Conservation (phyloP, 2,797 vertebrate species). For the Hoplostethus atlanticus region DNA sequence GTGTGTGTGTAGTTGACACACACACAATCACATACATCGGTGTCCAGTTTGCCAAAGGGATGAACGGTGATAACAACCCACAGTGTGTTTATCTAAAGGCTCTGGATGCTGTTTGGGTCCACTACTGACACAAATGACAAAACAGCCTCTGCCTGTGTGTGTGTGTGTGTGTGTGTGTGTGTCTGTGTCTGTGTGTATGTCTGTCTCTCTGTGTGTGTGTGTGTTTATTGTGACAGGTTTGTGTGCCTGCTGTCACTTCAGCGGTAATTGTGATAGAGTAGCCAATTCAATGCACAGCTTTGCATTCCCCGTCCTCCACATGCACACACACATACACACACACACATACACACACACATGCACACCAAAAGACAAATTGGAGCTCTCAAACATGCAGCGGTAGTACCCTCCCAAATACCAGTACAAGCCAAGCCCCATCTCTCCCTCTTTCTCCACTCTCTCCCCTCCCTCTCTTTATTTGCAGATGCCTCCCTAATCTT, state of each 20-base stretch:
- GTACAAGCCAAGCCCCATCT: conserved; percentile 9
- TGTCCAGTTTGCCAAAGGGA: conserved; percentile 69
- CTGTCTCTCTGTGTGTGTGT: conserved; percentile 11
- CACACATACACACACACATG: conserved; percentile 12
- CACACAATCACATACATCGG: conserved; percentile 34
- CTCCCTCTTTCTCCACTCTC: not conserved
- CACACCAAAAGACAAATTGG: conserved; percentile 6
- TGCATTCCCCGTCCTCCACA: conserved; percentile 12
- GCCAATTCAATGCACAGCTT: conserved; percentile 37
- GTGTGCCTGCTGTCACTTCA: conserved; percentile 50
- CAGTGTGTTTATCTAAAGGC: conserved; percentile 66
- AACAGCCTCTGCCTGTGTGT: not conserved
- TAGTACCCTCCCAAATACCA: conserved; percentile 17
- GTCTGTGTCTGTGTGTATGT: conserved; percentile 15
- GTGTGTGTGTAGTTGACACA: conserved; percentile 25
- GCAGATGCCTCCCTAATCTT: conserved; percentile 69
- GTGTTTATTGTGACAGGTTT: conserved; percentile 43
- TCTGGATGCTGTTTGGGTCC: conserved; percentile 31
- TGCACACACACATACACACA: conserved; percentile 13
- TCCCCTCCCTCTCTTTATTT: conserved; percentile 46
- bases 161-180: conserved; percentile 9
- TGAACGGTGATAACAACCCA: conserved; percentile 55
- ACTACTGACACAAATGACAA: conserved; percentile 6
- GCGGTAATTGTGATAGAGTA: conserved; percentile 55
- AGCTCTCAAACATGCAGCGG: conserved; percentile 7